Evolutionary conservation across 1,140 invertebrate genomes (phyloP), one percentile per base, ranked within the genome.

Genomic region (Anastrepha obliqua): DNA sequence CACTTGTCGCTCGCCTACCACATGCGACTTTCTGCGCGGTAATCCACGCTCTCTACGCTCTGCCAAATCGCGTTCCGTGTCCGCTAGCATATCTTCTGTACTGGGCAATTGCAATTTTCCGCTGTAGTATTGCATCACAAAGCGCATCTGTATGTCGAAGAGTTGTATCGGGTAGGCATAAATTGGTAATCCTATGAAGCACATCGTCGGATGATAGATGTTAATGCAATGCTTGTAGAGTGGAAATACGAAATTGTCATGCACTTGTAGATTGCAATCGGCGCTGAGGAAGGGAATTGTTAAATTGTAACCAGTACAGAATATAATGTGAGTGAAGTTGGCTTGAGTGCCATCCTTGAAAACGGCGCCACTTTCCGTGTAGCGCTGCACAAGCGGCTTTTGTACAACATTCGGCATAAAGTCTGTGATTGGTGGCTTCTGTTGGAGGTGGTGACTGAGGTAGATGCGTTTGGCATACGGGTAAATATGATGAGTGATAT

Each of bases 191-290:
- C 97, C 97, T 89, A 98, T 95, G 86, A 99, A 95, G 81, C 95
- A 96, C 94, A 99, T 95, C 4, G 95, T 95, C 15, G 97, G 97
- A 90, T 96, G 95, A 88, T 96, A 94, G 42, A 96, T 96, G 90
- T 98, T 96, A 78, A 98, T 95, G 62, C 98, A 91, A 93, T 99
- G 98, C 91, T 98, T 97, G 95, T 97, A 98, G 7, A 99, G 95
- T 0, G 97, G 97, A 88, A 95, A 95, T 2, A 99, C 96, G 91
- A 96, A 96, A 91, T 97, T 97, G 64, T 97, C 96, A 55, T 97
- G 95, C 2, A 97, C 96, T n/a, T 93, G 93, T 20, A 98, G 93
- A 20, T 95, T 95, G 90, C 97, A 97, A 2, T 95, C 95, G 60
- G 94, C 91, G 87, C 95, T 94, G n/a, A 98, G 94, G 93, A 98